A percentile compares a stretch with the other conserved stretches of the same genome.
phyloP scores from a whole-genome alignment of 1,140 invertebrate species.

The Scaptomyza hsui region DNA sequence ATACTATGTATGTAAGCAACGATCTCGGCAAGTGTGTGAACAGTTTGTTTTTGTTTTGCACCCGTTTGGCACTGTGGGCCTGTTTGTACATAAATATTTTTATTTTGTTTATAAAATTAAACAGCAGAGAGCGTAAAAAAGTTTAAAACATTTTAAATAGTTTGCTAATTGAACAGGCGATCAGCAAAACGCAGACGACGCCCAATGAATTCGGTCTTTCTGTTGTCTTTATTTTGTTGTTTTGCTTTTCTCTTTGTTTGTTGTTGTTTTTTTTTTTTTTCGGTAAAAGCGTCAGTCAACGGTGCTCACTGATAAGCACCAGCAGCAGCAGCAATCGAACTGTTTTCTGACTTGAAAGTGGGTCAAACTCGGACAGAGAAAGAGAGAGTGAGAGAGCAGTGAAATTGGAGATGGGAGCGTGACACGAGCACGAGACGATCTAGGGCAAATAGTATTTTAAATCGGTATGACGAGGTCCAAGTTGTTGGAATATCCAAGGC shows the following conservation, averaged over 20 bases:
- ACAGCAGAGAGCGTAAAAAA: conserved; percentile 61
- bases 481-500: conserved; percentile 26
- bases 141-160: conserved; percentile 83
- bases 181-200: conserved; percentile 39
- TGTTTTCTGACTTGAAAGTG: conserved; percentile 32
- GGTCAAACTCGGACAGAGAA: conserved; percentile 20
- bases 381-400: conserved; percentile 3
- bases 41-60: conserved; percentile 28
- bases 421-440: background rate
- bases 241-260: background rate
- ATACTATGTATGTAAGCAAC: background rate
- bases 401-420: conserved; percentile 1
- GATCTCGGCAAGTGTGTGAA: conserved; percentile 8
- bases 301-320: conserved; percentile 23
- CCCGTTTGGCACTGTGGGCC: conserved; percentile 1
- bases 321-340: conserved; percentile 7
- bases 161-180: conserved; percentile 79
- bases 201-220: conserved; percentile 36
- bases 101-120: conserved; percentile 76
- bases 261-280: conserved; percentile 32
- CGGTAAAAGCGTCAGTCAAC: conserved; percentile 33
- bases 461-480: background rate
- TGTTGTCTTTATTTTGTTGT: conserved; percentile 1
- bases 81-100: conserved; percentile 50
- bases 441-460: conserved; percentile 10